These are phyloP conservation scores for Didymodactylos carnosus DNA, from an alignment of 2,888 invertebrate species.

Conservation along the genomic window DNA sequence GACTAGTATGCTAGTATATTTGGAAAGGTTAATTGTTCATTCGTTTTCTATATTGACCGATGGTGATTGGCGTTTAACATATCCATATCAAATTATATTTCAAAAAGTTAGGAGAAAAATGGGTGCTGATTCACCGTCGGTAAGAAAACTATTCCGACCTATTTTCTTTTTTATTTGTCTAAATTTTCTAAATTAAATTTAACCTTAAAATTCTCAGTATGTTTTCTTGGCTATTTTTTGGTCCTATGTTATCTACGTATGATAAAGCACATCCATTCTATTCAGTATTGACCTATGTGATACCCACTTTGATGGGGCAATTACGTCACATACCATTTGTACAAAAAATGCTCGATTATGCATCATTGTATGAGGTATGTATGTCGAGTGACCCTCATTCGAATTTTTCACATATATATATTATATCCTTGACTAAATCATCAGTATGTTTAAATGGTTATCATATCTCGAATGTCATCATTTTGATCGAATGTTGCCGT, in stretches of 20 bases:
- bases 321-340: neutral
- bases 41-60: neutral
- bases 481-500: slow-evolving; percentile 3
- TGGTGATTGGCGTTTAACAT: neutral
- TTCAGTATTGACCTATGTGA: neutral
- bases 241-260: neutral
- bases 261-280: neutral
- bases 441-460: slow-evolving; percentile 14
- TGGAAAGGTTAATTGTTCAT: neutral
- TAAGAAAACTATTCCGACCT: neutral
- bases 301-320: neutral
- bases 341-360: neutral
- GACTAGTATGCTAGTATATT: neutral
- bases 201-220: neutral
- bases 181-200: neutral
- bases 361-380: neutral
- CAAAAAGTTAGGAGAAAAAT: neutral
- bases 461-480: slow-evolving; percentile 2
- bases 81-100: neutral
- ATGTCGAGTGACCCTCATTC: neutral
- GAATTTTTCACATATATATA: neutral
- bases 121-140: no score
- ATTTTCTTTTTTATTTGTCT: neutral
- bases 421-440: neutral
- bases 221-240: neutral